These are phyloP conservation scores for Galaxea fascicularis DNA, from an alignment of 92 coral and sea anemone genomes.

Conservation along the genomic window DNA sequence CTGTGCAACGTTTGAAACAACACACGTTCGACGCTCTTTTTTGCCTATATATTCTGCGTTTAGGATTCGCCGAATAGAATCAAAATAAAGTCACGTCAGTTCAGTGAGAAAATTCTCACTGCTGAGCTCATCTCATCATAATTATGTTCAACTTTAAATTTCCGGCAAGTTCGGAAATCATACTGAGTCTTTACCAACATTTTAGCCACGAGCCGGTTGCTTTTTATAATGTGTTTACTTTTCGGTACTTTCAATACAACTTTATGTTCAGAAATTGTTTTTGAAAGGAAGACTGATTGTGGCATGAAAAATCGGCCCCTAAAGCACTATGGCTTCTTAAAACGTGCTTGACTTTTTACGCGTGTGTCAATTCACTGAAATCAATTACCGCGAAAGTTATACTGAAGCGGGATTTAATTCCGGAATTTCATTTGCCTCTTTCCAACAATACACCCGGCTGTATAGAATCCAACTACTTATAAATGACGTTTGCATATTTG, in stretches of 20 bases:
- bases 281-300: slow-evolving; percentile 2
- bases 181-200: slow-evolving; percentile 38
- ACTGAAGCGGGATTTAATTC: no score
- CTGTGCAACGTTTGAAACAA: background rate
- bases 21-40: background rate
- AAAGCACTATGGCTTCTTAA: background rate
- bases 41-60: background rate
- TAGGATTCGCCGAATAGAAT: background rate
- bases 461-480: no score
- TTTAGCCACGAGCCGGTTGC: slow-evolving; percentile 37
- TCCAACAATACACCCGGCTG: no score
- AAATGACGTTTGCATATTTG: background rate
- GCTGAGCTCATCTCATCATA: background rate
- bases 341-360: no score
- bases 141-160: slow-evolving; percentile 12
- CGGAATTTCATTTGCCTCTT: no score
- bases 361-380: no score
- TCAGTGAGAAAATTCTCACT: slow-evolving; percentile 8
- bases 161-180: slow-evolving; percentile 56
- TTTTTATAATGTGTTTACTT: slow-evolving; percentile 43
- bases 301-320: background rate
- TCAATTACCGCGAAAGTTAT: no score
- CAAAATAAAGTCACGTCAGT: background rate
- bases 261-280: slow-evolving; percentile 9
- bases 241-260: slow-evolving; percentile 34